These are phyloP conservation scores for Rotaria socialis DNA, from an alignment of 2,888 invertebrate species.

Conservation along the genomic window DNA sequence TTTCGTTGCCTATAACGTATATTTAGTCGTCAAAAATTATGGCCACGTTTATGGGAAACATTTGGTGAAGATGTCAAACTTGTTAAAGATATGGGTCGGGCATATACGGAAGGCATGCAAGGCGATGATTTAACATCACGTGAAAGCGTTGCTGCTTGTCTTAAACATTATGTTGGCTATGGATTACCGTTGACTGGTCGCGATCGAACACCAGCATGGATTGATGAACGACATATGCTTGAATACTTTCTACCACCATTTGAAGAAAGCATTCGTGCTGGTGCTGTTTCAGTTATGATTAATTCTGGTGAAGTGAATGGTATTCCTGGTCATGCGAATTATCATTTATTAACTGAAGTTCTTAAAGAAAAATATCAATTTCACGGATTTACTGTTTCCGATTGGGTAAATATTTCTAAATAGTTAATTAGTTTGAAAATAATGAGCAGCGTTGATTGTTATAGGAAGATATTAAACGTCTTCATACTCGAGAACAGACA, in stretches of 20 bases:
- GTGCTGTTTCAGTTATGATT: constrained; percentile 39
- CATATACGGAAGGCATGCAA: constrained; percentile 37
- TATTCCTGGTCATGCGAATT: constrained; percentile 41
- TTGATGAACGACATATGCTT: constrained; percentile 29
- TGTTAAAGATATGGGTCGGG: constrained; percentile 36
- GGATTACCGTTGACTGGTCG: constrained; percentile 31
- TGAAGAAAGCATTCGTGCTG: constrained; percentile 38
- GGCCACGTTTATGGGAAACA: constrained; percentile 40
- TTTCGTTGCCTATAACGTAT: background rate
- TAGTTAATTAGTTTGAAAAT: too few species aligned
- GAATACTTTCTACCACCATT: constrained; percentile 42
- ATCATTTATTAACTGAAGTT: constrained; percentile 39
- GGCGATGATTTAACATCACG: constrained; percentile 34
- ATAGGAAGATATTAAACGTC: constrained; percentile 35
- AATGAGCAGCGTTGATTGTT: background rate
- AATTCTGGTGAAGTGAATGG: constrained; percentile 43
- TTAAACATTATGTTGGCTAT: constrained; percentile 41
- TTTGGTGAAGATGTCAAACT: constrained; percentile 42
- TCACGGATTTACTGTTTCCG: constrained; percentile 38
- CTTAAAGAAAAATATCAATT: constrained; percentile 35
- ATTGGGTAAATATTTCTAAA: background rate
- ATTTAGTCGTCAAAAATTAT: constrained; percentile 35
- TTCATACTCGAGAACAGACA: constrained; percentile 31
- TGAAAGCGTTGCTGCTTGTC: constrained; percentile 32
- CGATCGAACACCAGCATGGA: constrained; percentile 40